phyloP scores from a whole-genome alignment of 2,797 vertebrate species.

The Tragelaphus eurycerus region DNA sequence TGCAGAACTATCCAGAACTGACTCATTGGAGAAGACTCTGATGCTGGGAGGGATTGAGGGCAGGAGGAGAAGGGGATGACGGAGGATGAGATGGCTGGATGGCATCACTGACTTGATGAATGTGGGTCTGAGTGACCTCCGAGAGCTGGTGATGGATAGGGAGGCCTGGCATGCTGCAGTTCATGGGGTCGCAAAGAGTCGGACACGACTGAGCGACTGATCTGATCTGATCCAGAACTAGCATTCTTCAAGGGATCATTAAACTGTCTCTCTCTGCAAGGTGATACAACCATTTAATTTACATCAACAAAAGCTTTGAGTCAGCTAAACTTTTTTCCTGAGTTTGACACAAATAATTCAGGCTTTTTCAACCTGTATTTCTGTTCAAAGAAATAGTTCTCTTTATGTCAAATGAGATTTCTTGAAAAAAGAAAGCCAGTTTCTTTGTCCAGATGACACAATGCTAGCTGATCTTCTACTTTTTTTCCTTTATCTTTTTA shows the following conservation, averaged over 20 bases:
- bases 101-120: no score
- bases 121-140: no score
- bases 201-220: no score
- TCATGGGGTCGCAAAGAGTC: no score
- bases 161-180: no score
- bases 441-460: neutral
- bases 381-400: neutral
- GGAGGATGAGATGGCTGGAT: no score
- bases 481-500: neutral
- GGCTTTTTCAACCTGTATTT: neutral
- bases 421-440: neutral
- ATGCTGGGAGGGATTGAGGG: no score
- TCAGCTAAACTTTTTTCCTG: neutral
- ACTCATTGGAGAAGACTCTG: no score
- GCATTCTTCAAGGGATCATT: neutral
- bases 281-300: neutral
- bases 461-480: neutral
- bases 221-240: no score
- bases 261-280: neutral
- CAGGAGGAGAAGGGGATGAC: no score
- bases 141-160: no score
- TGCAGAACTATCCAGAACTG: no score
- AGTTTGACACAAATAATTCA: neutral
- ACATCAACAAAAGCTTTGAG: neutral
- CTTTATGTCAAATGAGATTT: slow-evolving; percentile 37